Evolutionary conservation across 1,140 invertebrate genomes (phyloP).

Genomic region (Brachionus plicatilis): DNA sequence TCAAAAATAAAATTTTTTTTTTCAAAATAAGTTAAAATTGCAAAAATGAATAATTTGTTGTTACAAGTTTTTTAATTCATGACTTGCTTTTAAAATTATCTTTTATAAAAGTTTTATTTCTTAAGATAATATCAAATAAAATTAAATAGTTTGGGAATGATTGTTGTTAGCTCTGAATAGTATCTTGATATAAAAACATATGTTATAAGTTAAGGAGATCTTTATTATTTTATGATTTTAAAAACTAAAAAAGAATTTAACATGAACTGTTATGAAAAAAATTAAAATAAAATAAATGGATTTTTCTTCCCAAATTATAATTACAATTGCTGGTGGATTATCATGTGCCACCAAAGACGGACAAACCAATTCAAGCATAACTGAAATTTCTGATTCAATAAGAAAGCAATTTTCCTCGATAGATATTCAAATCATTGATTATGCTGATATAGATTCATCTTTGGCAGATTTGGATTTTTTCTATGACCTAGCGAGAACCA

Average conservation of each 20-base stretch:
- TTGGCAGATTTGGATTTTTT: slow-evolving; percentile 6
- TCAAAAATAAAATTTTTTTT: neutral
- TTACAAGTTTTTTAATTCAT: neutral
- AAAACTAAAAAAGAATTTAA: neutral
- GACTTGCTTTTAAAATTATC: neutral
- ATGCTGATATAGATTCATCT: neutral
- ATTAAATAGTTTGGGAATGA: neutral
- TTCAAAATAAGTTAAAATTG: neutral
- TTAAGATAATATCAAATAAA: no score
- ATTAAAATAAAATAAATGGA: neutral
- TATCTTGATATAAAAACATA: neutral
- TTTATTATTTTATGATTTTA: neutral
- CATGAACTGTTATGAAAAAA: neutral
- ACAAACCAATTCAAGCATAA: neutral
- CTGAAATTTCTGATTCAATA: neutral
- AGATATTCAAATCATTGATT: neutral
- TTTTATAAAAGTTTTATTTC: no score
- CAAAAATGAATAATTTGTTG: neutral
- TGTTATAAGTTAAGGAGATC: neutral
- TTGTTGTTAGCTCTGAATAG: neutral
- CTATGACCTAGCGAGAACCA: neutral
- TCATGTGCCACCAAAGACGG: neutral
- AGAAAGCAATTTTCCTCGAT: neutral
- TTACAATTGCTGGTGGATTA: slow-evolving; percentile 8
- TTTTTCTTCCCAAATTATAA: neutral